Evolutionary conservation across 2,888 invertebrate genomes (phyloP).

Genomic region (Volucella inflata): DNA sequence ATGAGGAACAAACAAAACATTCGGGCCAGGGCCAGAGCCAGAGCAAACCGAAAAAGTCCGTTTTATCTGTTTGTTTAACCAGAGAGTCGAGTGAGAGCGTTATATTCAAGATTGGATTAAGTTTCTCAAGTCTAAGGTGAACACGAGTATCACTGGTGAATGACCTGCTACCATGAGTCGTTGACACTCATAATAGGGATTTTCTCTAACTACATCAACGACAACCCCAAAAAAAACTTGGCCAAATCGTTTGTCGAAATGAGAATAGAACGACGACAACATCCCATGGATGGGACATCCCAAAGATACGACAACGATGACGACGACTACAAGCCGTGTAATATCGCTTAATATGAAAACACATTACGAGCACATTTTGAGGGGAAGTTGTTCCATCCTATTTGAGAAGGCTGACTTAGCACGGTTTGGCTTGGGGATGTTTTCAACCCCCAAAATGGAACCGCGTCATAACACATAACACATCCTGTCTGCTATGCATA

Average conservation of each 20-base stretch:
- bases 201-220: neutral
- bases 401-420: slow-evolving; percentile 11
- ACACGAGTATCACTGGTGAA: slow-evolving; percentile 18
- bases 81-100: slow-evolving; percentile 3
- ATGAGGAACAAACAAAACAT: slow-evolving; percentile 63
- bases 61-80: slow-evolving; percentile 23
- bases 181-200: slow-evolving; percentile 33
- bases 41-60: no score
- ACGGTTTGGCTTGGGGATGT: neutral
- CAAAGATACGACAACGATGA: no score
- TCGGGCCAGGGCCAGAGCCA: slow-evolving; percentile 19
- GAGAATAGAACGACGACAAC: neutral
- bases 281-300: neutral
- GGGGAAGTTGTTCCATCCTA: slow-evolving; percentile 20
- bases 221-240: neutral
- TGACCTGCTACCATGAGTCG: slow-evolving; percentile 31
- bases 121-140: neutral
- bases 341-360: slow-evolving; percentile 49
- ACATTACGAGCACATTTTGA: slow-evolving; percentile 41
- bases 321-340: neutral
- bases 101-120: slow-evolving; percentile 29
- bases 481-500: slow-evolving; percentile 47
- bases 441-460: slow-evolving; percentile 3
- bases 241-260: neutral
- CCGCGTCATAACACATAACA: slow-evolving; percentile 23